Base-by-base conservation (phyloP, 1,140 invertebrate species). In the Bacillus rossius region DNA sequence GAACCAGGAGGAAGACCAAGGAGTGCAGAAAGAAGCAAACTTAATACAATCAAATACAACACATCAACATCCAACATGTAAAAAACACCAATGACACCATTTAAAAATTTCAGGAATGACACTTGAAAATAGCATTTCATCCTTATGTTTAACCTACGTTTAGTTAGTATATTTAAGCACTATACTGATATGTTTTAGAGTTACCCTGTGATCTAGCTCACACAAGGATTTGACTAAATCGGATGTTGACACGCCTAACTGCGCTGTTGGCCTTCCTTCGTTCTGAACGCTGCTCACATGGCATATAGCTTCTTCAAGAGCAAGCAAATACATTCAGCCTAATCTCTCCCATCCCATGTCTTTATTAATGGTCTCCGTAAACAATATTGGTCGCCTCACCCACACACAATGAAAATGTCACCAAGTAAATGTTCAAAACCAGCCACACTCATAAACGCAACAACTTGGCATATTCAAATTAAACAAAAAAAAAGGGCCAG, bases 111-210 rank as follows among this genome's bases (percentile, higher is more conserved):
- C 25, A 41, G 57, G 57, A 59, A 59, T 59, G 50, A 59, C 54
- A 59, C 57, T 59, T 43, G 37, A 59, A 59, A 59, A 59, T 55
- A 59, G 57, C 54, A 54, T 41, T 55, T 42, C 51, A 54, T 54
- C 51, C 55, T 34, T 34, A 34, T 34, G 29, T 7, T 34, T 34
- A 34, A 34, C 29, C 10, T 20, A 45, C n/a, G 23, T 45, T 19
- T 19, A 25, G 17, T 45, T 45, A 5, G 47, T 20, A 42, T 49
- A 59, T 59, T 23, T 59, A 59, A 59, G 57, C 57, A 59, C 57
- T 59, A 59, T 52, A 37, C 25, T 59, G 57, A 59, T 59, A 59
- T 59, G 57, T 59, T 57, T 57, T 47, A 57, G 55, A 57, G 34
- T 57, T 23, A 57, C 55, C 55, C n/a, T 37, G 49, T 22, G 19